Evolutionary conservation across 2,888 invertebrate species (phyloP), one percentile per base, ranked within the genome.

Genomic region (Caenorhabditis parvicauda): DNA sequence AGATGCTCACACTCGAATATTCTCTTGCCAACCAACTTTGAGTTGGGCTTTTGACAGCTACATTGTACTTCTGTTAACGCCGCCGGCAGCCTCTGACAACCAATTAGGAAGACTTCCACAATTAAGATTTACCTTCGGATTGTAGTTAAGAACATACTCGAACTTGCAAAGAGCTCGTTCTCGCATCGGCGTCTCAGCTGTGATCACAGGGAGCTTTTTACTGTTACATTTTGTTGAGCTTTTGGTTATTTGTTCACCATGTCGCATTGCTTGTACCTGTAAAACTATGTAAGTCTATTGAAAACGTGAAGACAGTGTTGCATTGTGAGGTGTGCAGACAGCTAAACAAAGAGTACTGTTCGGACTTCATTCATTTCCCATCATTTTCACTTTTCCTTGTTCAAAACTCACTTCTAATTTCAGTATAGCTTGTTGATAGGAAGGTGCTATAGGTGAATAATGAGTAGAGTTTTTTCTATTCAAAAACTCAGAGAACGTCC

Each of bases 1-100:
- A 79, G 67, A 35, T 74, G 76, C 39, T 79, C 79, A 62, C 79
- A 79, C 48, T 79, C 77, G 48, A 79, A 79, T 38, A 77, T 77
- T 19, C 76, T 57, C 35, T 68, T 74, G 12, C 79, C 79, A 25
- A 79, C 76, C 38, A 79, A 57, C 42, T 68, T 68, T 22, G 72
- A 49, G 41, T 77, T 76, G 3, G 79, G 79, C 37, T 74, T 49
- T 17, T 67, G 66, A 57, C 79, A 79, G 24, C 75, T 76, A 53
- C 79, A 79, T 46, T 78, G 76, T 5, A 77, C 77, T 63, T 79
- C 79, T 14, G 79, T 79, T 37, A 79, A 60, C 0, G 79, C 78
- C 1, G 79, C 77, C 14, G 79, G 79, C 42, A 79, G 72, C 51
- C 79, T 58, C 76, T 79, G 64, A 54, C 78, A 58, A 38, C 32